Base-by-base conservation (phyloP, 2,797 vertebrate genomes). In the Odontamblyopus rebecca region DNA sequence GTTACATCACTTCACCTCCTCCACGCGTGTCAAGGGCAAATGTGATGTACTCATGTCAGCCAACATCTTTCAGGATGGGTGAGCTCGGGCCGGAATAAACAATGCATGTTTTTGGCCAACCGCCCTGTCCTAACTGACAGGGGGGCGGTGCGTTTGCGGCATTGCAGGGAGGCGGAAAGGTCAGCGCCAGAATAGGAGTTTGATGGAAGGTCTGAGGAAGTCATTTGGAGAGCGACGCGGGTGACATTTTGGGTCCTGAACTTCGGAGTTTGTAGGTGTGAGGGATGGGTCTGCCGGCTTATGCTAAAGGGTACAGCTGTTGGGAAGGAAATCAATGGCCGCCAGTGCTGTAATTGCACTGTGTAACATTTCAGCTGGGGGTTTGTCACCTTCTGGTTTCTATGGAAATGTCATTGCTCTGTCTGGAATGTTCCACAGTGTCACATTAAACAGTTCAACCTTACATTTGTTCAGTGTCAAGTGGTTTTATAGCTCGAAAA, bases 171-270 rank as follows among this genome's bases (percentile, higher is more conserved):
- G 69, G 62, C 61, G 75, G 74, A 78, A 87, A 86, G 77, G 87
- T 89, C 85, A 75, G 72, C 41, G 56, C 80, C 79, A 79, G 57
- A 59, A 7, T 53, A 68, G 75, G 87, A 84, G 84, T 82, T 87
- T 83, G 81, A 82, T 74, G n/a, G 6, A 54, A 66, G 26, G 38
- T 64, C 0, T 51, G 72, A 87, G 72, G 65, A 85, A 81, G 57
- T 51, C 82, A 64, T 61, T 76, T 74, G 68, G 70, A 67, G 71
- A 80, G 83, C 80, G 72, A 83, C 71, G 65, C 56, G 41, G 48
- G 73, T 85, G 85, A 87, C 89, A 84, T 89, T 90, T 75, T 15
- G 73, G 70, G 59, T 64, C 51, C 54, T 59, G 67, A 75, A 80
- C 83, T 32, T 69, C 75, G 73, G 64, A 56, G 69, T 54, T 62